These are phyloP conservation scores for Zophobas morio DNA, from an alignment of 1,140 invertebrate genomes.

Conservation along the genomic window DNA sequence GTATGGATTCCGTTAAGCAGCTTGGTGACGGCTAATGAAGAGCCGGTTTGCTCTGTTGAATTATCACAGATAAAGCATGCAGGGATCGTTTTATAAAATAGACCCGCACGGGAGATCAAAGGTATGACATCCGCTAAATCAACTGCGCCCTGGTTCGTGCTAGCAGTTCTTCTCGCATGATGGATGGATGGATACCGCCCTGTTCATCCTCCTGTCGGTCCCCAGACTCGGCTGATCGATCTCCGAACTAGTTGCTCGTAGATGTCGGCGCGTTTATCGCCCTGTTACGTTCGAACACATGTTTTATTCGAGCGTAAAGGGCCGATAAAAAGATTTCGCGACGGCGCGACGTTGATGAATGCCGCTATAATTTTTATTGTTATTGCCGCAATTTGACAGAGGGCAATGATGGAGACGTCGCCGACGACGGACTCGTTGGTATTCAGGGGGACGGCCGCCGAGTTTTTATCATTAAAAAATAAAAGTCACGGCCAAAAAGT, in stretches of 20 bases:
- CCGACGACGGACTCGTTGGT: constrained; percentile 19
- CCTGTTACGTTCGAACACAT: constrained; percentile 47
- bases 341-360: constrained; percentile 43
- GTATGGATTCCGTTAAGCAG: constrained; percentile 29
- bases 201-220: constrained; percentile 45
- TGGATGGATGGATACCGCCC: constrained; percentile 44
- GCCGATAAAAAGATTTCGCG: constrained; percentile 45
- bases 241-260: constrained; percentile 49
- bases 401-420: constrained; percentile 37
- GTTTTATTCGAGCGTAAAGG: constrained; percentile 48
- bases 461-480: constrained; percentile 64
- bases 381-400: constrained; percentile 45
- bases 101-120: constrained; percentile 52
- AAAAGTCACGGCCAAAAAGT: constrained; percentile 63
- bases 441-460: constrained; percentile 42
- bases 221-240: constrained; percentile 48
- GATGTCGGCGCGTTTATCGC: constrained; percentile 48
- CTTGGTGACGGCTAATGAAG: constrained; percentile 40
- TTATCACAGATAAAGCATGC: constrained; percentile 41
- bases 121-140: constrained; percentile 56
- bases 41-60: constrained; percentile 39
- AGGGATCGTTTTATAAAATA: constrained; percentile 49
- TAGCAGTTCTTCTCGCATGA: constrained; percentile 41
- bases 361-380: constrained; percentile 39
- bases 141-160: constrained; percentile 52